A percentile compares a stretch with the other conserved stretches of the same genome.
Conservation (phyloP, 2,113 vertebrate genomes). For the Daboia siamensis region DNA sequence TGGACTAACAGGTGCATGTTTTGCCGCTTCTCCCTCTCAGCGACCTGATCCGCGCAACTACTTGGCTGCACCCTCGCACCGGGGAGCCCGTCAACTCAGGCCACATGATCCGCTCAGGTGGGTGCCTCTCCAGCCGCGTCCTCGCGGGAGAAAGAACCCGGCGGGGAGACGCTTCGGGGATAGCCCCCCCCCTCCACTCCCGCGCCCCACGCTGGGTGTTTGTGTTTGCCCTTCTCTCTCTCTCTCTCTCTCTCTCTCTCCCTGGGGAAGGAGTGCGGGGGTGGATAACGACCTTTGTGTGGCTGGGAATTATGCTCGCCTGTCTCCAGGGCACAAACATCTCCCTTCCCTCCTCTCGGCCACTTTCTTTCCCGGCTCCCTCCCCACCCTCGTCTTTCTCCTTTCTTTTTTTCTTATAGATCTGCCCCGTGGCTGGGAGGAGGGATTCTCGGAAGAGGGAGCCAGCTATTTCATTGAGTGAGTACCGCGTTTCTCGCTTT, state of each 20-base stretch:
- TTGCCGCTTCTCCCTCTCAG: constrained; percentile 73
- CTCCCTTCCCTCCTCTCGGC: constrained; percentile 33
- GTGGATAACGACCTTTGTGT: constrained; percentile 14
- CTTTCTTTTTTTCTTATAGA: constrained; percentile 64
- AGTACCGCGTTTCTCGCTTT: constrained; percentile 61
- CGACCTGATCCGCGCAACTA: constrained; percentile 83
- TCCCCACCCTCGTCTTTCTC: neutral
- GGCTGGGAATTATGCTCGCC: neutral
- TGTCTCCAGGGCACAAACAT: neutral
- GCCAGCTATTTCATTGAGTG: constrained; percentile 99
- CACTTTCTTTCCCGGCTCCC: neutral
- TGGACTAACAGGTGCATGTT: constrained; percentile 70
- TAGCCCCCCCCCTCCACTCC: neutral
- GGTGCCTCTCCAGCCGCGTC: constrained; percentile 32
- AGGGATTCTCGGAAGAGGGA: constrained; percentile 94
- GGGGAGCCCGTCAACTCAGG: constrained; percentile 95
- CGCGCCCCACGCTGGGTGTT: neutral
- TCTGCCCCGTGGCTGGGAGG: constrained; percentile 95
- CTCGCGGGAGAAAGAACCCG: neutral
- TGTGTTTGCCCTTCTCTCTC: neutral
- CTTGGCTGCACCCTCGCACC: constrained; percentile 94
- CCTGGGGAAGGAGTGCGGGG: neutral
- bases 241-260: neutral
- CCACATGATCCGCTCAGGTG: constrained; percentile 98
- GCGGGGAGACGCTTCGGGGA: neutral